Conservation (phyloP, 1,140 invertebrate species). For the Drosophila serrata region DNA sequence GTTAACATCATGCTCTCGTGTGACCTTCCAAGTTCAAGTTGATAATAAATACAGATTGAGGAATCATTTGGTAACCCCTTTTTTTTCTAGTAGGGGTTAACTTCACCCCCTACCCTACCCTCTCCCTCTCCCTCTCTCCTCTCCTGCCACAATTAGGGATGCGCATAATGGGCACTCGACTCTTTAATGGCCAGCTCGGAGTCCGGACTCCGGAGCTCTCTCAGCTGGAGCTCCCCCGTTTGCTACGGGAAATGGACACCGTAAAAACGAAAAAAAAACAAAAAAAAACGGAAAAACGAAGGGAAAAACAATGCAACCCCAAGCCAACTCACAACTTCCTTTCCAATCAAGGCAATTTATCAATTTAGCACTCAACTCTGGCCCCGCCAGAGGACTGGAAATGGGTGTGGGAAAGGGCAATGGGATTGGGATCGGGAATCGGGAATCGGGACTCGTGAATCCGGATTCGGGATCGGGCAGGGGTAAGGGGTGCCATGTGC, state of each 20-base stretch:
- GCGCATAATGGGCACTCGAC: constrained; percentile 46
- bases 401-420: constrained; percentile 4
- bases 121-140: too few relatives aligned
- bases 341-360: constrained; percentile 81
- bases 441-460: neutral
- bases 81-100: constrained; percentile 11
- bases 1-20: neutral
- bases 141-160: constrained; percentile 36
- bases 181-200: constrained; percentile 46
- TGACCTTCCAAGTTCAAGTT: constrained; percentile 48
- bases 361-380: constrained; percentile 78
- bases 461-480: constrained; percentile 8
- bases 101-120: neutral
- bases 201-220: constrained; percentile 3
- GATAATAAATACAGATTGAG: constrained; percentile 34
- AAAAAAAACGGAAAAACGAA: constrained; percentile 25
- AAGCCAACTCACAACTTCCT: constrained; percentile 70
- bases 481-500: constrained; percentile 48
- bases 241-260: constrained; percentile 47
- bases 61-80: constrained; percentile 29
- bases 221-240: constrained; percentile 44
- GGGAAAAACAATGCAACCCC: constrained; percentile 46
- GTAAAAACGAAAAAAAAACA: too few relatives aligned
- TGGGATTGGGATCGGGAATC: constrained; percentile 5
- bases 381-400: constrained; percentile 25